Conservation (phyloP, 2,797 vertebrate genomes). For the Pseudocheirus occidentalis region DNA sequence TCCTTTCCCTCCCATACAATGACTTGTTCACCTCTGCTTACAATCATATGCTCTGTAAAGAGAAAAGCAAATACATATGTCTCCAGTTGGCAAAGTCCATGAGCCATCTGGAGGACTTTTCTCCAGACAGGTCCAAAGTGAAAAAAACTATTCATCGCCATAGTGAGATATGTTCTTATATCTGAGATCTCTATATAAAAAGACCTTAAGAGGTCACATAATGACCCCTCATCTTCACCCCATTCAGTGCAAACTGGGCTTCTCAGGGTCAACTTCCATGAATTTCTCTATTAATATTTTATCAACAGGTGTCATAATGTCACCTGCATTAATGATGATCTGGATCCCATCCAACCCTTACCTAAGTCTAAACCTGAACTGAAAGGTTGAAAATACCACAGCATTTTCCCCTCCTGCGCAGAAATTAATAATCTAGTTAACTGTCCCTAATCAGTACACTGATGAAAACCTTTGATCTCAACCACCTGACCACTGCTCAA, state of each 20-base stretch:
- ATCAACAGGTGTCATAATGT: conserved; percentile 30
- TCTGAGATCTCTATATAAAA: not conserved
- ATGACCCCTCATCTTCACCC: not conserved
- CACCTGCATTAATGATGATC: conserved; percentile 50
- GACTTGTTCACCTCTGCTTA: not conserved
- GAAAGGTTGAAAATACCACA: conserved; percentile 48
- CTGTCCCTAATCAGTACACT: not conserved
- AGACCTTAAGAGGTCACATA: not conserved
- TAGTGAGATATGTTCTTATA: not conserved
- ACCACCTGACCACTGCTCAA: not conserved
- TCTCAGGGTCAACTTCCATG: not conserved
- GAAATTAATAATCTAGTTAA: not conserved
- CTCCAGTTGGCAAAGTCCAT: not conserved
- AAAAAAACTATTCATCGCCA: not conserved
- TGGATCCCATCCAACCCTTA: conserved; percentile 21
- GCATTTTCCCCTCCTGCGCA: not conserved
- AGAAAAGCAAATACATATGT: not conserved
- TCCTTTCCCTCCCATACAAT: not conserved
- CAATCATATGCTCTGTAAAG: not conserved
- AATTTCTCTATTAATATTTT: conserved; percentile 63
- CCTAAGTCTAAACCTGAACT: conserved; percentile 64
- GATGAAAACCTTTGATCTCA: not conserved
- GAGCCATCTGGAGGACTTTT: not conserved
- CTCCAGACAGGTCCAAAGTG: not conserved
- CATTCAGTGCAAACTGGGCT: not conserved